phyloP scores from a whole-genome alignment of 2,888 invertebrate species.

The Altica lythri region DNA sequence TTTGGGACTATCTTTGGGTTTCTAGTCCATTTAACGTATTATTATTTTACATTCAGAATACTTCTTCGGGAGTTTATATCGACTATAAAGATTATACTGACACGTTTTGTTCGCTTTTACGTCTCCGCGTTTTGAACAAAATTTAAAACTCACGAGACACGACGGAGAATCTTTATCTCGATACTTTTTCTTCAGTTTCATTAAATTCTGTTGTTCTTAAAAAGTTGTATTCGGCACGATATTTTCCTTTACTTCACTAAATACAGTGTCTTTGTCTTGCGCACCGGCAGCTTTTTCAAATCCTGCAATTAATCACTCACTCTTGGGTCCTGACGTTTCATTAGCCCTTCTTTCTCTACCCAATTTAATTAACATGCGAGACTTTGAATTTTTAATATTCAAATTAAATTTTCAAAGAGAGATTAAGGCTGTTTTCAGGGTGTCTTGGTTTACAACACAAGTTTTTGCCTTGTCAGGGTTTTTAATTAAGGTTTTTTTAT shows the following conservation, averaged over 20 bases:
- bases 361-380: constrained; percentile 60
- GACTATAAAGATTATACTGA: too few species aligned
- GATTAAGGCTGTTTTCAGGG: constrained; percentile 46
- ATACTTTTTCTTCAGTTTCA: not conserved
- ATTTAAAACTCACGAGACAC: too few species aligned
- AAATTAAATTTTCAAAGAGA: constrained; percentile 52
- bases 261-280: constrained; percentile 16
- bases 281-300: constrained; percentile 26
- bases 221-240: constrained; percentile 2
- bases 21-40: too few species aligned
- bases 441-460: constrained; percentile 44
- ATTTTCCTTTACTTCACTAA: constrained; percentile 4
- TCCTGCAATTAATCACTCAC: constrained; percentile 58
- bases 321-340: constrained; percentile 57
- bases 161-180: too few species aligned
- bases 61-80: too few species aligned
- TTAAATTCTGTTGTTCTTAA: not conserved
- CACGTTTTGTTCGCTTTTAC: too few species aligned
- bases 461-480: constrained; percentile 12
- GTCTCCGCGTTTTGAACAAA: too few species aligned
- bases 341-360: constrained; percentile 57
- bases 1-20: too few species aligned
- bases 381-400: constrained; percentile 59
- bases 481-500: constrained; percentile 14
- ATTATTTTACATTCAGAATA: too few species aligned